Percentiles rank a stretch among this genome's conserved stretches.
Evolutionary conservation across 1,140 invertebrate species (phyloP).

Genomic region (Aricia agestis): DNA sequence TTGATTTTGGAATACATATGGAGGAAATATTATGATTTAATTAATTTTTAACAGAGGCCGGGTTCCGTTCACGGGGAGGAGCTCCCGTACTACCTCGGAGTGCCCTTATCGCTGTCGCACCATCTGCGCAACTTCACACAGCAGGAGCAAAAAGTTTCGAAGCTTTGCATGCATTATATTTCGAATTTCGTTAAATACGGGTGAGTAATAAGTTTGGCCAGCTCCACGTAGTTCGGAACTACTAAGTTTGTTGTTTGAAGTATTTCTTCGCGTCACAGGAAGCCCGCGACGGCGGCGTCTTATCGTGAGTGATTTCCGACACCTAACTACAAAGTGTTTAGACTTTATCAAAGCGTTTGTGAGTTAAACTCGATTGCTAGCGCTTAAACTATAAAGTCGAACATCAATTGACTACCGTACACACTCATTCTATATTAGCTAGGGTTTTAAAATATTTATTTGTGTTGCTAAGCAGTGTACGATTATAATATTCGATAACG

Average conservation of each 20-base stretch:
- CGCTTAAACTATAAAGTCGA: neutral
- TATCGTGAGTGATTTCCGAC: slow-evolving; percentile 2
- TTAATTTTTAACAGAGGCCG: slow-evolving; percentile 72
- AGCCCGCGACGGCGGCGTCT: neutral
- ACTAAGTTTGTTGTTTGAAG: slow-evolving; percentile 5
- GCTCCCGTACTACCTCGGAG: slow-evolving; percentile 93
- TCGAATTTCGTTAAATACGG: slow-evolving; percentile 89
- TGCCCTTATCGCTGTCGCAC: slow-evolving; percentile 83
- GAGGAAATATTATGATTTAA: neutral
- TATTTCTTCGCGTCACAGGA: neutral
- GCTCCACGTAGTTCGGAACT: neutral
- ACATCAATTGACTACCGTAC: neutral
- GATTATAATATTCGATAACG: neutral
- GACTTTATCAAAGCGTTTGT: neutral
- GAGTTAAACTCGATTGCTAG: neutral
- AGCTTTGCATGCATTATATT: slow-evolving; percentile 86
- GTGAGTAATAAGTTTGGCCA: slow-evolving; percentile 70
- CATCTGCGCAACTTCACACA: slow-evolving; percentile 83
- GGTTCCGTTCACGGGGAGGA: slow-evolving; percentile 95
- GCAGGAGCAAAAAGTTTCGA: slow-evolving; percentile 84
- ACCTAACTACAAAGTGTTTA: neutral
- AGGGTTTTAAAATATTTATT: neutral
- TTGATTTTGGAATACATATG: no score
- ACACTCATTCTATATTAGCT: no score
- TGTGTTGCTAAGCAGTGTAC: neutral